phyloP scores from a whole-genome alignment of 2,888 invertebrate species.

The Meandrusa payeni region DNA sequence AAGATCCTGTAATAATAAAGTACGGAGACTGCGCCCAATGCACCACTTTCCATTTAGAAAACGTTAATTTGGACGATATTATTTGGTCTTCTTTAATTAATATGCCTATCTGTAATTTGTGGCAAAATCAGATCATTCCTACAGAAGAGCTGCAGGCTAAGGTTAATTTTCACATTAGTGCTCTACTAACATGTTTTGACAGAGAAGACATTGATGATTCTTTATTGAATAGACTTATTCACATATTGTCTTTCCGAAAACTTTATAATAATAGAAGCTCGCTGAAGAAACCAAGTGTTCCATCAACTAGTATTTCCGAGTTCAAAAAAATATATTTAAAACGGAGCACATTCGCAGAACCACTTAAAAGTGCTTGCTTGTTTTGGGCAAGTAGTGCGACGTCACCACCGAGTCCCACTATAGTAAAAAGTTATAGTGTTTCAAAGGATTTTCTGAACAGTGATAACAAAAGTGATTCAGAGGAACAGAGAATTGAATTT shows the following conservation, averaged over 20 bases:
- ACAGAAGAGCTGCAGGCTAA: constrained; percentile 54
- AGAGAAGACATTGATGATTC: constrained; percentile 59
- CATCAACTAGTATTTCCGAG: constrained; percentile 46
- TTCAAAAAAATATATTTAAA: constrained; percentile 67
- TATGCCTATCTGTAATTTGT: constrained; percentile 61
- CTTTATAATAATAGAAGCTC: constrained; percentile 67
- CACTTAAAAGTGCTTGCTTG: constrained; percentile 45
- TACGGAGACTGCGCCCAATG: constrained; percentile 60
- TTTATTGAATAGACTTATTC: constrained; percentile 57
- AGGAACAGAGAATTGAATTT: constrained; percentile 46
- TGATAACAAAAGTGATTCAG: constrained; percentile 37
- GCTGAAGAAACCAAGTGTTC: constrained; percentile 48
- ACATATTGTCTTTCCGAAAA: constrained; percentile 64
- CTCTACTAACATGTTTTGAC: constrained; percentile 62
- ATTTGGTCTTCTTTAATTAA: constrained; percentile 48
- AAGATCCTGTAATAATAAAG: constrained; percentile 56
- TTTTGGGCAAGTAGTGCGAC: constrained; percentile 32
- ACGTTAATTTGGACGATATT: constrained; percentile 57
- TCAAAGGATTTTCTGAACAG: constrained; percentile 32
- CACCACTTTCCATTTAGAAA: constrained; percentile 59
- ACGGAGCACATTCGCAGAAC: constrained; percentile 61
- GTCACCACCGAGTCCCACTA: constrained; percentile 47
- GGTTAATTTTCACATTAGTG: constrained; percentile 64
- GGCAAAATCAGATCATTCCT: constrained; percentile 43
- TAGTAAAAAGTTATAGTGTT: constrained; percentile 45